Base-by-base conservation (phyloP, 92 coral and sea anemone genomes). In the Palythoa caribaeorum region DNA sequence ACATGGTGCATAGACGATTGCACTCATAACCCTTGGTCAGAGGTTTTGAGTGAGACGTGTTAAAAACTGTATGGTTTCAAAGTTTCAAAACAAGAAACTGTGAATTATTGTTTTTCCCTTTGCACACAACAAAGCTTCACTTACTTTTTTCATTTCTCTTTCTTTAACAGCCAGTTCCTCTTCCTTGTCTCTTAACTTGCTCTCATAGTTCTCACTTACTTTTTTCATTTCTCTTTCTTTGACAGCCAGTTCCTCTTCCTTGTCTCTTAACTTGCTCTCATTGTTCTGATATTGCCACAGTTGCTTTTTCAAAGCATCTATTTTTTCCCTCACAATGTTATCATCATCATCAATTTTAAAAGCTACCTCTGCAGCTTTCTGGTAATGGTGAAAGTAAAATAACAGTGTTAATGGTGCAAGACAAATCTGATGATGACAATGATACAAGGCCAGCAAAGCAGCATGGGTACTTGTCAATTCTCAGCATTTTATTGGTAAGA, bases 361-460 rank as follows among this genome's bases (percentile, higher is more conserved):
- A 13, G 71, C 86, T 15, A 52, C 86, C n/a, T 66, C 86, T 65
- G 86, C 86, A 19, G 76, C 86, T 47, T 66, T 81, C 86, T 81
- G 62, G 63, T 81, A 21, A 36, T 38, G 28, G 28, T 28, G 28
- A 28, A 28, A 28, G 28, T 28, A 28, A 28, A 28, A 28, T 28
- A 28, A 28, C 28, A 40, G 47, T 2, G 47, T 40, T 40, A 40
- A 40, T 5, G 47, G 3, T 40, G 47, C 47, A n/a, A 5, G 70
- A 3, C 9, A 28, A 63, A 20, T 12, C 9, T 68, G 38, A 9
- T 35, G 15, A 6, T 70, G 47, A 2, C 13, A 10, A 1, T 36
- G 40, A 8, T 68, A 5, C 14, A 20, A 28, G 28, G 28, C 28
- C 28, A 28, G 28, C 28, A n/a, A n/a, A n/a, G n/a, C n/a, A n/a